Conservation (phyloP, 30 jellyfish, hydroid and myxozoan species). For the Nemopilema nomurai region DNA sequence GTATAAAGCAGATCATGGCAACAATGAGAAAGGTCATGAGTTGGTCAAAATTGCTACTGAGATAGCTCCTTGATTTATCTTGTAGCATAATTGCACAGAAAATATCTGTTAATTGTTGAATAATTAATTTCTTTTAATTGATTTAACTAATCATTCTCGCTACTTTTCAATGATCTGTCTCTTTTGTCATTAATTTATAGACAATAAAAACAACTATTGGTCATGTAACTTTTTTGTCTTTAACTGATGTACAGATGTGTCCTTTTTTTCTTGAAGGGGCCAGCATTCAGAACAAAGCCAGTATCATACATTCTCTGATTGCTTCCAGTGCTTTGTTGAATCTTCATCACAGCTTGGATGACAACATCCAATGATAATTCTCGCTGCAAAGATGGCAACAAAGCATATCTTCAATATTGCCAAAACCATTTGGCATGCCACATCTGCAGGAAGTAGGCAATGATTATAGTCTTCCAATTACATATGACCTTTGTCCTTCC, state of each 20-base stretch:
- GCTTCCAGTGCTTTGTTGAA: conserved; percentile 13
- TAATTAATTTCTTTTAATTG: no score
- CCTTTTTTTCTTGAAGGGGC: conserved; percentile 23
- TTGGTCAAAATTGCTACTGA: background rate
- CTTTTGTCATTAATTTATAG: background rate
- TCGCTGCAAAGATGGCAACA: conserved; percentile 18
- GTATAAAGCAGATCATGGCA: background rate
- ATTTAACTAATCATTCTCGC: no score
- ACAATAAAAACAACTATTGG: background rate
- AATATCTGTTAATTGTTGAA: background rate
- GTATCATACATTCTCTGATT: conserved; percentile 1
- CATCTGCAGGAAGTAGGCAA: conserved; percentile 19
- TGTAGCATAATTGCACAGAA: background rate
- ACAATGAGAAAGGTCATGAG: background rate
- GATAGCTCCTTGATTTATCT: background rate
- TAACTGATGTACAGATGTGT: background rate
- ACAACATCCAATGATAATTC: no score
- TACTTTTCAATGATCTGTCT: background rate
- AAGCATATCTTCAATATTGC: background rate
- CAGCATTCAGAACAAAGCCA: conserved; percentile 40
- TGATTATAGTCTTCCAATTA: conserved; percentile 8
- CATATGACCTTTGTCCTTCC: conserved; percentile 2
- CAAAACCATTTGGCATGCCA: conserved; percentile 1
- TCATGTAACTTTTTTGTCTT: background rate
- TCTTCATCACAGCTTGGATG: conserved; percentile 22